Conservation (phyloP, 2,113 vertebrate genomes). For the Sorex fumeus region DNA sequence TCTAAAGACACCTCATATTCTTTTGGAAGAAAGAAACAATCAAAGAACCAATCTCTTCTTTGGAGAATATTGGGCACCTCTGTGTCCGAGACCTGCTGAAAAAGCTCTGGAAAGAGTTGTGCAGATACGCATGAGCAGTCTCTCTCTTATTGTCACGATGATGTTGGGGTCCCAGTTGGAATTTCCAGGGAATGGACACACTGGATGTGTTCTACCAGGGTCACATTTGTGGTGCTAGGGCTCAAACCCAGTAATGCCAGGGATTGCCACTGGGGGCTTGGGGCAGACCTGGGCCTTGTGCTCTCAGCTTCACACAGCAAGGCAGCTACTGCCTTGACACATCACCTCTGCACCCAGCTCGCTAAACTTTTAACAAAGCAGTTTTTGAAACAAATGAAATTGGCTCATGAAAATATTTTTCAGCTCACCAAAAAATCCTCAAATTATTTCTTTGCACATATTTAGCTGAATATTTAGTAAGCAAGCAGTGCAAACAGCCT, state of each 20-base stretch:
- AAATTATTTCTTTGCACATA: background rate
- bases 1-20: background rate
- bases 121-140: background rate
- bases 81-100: background rate
- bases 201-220: too few species aligned
- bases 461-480: conserved; percentile 27
- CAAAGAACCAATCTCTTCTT: background rate
- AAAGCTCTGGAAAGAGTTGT: background rate
- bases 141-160: too few species aligned
- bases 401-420: background rate
- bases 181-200: too few species aligned
- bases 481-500: background rate
- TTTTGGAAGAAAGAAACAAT: background rate
- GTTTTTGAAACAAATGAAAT: background rate
- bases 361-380: background rate
- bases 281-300: too few species aligned
- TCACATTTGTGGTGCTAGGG: too few species aligned
- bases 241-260: too few species aligned
- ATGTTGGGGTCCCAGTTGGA: too few species aligned
- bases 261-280: too few species aligned
- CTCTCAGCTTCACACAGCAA: too few species aligned
- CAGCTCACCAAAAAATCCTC: background rate
- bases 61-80: background rate
- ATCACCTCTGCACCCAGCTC: background rate
- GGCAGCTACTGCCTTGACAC: too few species aligned